These are phyloP conservation scores for Palaemon carinicauda DNA, from an alignment of 1,140 invertebrate genomes.

Conservation along the genomic window DNA sequence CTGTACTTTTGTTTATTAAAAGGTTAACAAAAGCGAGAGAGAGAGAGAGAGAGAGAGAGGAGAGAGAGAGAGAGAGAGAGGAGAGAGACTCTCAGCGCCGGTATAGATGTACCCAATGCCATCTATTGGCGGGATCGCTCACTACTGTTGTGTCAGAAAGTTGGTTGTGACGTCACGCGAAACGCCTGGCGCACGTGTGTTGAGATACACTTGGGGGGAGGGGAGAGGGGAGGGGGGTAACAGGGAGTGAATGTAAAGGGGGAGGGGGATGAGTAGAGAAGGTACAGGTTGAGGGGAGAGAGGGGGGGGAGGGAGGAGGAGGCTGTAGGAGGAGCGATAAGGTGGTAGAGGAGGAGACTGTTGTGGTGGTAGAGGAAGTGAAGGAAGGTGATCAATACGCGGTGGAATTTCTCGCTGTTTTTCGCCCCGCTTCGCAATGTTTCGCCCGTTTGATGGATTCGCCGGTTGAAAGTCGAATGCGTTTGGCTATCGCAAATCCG, in stretches of 20 bases:
- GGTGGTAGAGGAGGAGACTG: conserved; percentile 27
- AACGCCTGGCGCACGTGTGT: conserved; percentile 48
- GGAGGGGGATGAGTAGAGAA: neutral
- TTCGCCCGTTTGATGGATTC: neutral
- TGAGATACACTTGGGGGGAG: too few species aligned
- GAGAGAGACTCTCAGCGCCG: neutral
- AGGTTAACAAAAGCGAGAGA: too few species aligned
- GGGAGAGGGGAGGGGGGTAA: neutral
- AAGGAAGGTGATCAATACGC: conserved; percentile 48
- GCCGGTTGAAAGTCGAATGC: neutral
- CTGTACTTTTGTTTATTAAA: too few species aligned
- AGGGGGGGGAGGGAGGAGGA: neutral
- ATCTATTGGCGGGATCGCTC: conserved; percentile 38
- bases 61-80: neutral
- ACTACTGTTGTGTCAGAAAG: conserved; percentile 25
- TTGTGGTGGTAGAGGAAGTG: conserved; percentile 22
- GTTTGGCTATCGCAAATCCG: too few species aligned
- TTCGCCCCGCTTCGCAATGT: conserved; percentile 38
- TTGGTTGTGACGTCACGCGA: conserved; percentile 31
- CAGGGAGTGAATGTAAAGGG: neutral
- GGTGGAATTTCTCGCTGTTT: conserved; percentile 21
- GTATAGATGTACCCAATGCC: conserved; percentile 9
- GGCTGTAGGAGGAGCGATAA: conserved; percentile 1
- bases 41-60: neutral
- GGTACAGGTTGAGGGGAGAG: conserved; percentile 16